Evolutionary conservation across 1,140 invertebrate genomes (phyloP), one percentile per base, ranked within the genome.

Genomic region (Drosophila azteca): DNA sequence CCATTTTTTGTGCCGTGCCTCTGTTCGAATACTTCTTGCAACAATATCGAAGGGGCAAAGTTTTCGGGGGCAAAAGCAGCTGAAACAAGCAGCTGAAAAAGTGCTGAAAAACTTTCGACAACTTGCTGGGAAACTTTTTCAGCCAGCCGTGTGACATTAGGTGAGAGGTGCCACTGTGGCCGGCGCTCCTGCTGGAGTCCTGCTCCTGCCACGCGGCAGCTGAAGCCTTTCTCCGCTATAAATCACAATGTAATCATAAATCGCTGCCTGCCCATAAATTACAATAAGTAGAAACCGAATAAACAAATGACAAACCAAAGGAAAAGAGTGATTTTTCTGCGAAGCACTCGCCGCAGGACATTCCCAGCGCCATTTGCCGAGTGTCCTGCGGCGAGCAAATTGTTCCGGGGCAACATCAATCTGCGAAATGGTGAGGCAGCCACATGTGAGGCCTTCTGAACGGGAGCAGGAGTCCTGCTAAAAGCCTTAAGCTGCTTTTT

Each of bases 211-310:
- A 69, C 58, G 29, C 65, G 82, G 54, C 54, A 68, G 68, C 62
- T 55, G 58, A 85, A 85, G 77, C 83, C 78, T 85, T 85, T 84
- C 61, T 65, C 63, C 15, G 46, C 73, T 73, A 84, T 84, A 84
- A 84, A 84, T 84, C 82, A 84, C 64, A 77, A 70, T 60, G 74
- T 87, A 85, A 85, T 85, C 82, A 85, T 85, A 81, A 81, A 81
- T 66, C 69, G 68, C 52, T 73, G 79, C 58, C 54, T 72, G 53
- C 69, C 81, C 79, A 81, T 81, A 87, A 89, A 87, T 87, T 83
- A 87, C 71, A 83, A 87, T 87, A 87, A 87, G 81, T 39, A 39
- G 35, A 39, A 39, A 39, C 35, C 11, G 35, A 39, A 39, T 39
- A 67, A 72, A 77, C 75, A 83, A 85, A 87, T 85, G 74, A 68